Evolutionary conservation across 2,888 invertebrate genomes (phyloP).

Genomic region (Carabus problematicus): DNA sequence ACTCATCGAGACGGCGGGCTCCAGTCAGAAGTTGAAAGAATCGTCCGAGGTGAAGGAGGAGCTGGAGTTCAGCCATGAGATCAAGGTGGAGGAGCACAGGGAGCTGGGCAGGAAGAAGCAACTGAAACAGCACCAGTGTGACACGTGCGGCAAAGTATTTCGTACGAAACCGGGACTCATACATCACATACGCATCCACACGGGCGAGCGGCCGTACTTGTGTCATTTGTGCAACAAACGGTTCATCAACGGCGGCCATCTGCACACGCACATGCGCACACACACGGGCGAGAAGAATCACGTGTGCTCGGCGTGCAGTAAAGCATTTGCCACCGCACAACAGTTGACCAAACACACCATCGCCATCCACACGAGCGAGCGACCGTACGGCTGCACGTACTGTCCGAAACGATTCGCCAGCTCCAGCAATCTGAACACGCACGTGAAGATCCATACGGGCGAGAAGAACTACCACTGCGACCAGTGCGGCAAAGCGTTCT

Average conservation of each 20-base stretch:
- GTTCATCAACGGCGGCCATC: constrained; percentile 59
- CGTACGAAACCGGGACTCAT: constrained; percentile 57
- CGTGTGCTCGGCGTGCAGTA: constrained; percentile 57
- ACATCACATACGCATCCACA: constrained; percentile 59
- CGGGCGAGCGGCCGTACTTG: constrained; percentile 58
- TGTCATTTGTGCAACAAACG: constrained; percentile 58
- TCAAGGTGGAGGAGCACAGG: constrained; percentile 12
- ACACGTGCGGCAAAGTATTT: constrained; percentile 58
- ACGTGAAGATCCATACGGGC: constrained; percentile 58
- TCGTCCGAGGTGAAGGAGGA: constrained; percentile 29
- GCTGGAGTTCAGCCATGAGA: constrained; percentile 11
- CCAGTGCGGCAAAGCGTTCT: constrained; percentile 58
- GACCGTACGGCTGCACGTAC: constrained; percentile 58
- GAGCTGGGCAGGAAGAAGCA: constrained; percentile 46
- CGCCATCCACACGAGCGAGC: constrained; percentile 56
- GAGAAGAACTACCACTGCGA: constrained; percentile 60
- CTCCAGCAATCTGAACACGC: constrained; percentile 58
- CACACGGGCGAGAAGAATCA: constrained; percentile 60
- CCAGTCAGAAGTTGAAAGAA: constrained; percentile 14
- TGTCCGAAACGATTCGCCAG: constrained; percentile 59
- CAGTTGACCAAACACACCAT: constrained; percentile 59
- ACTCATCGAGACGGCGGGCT: background rate
- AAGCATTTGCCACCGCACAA: constrained; percentile 59
- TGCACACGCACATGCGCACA: constrained; percentile 59
- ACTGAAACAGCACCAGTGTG: constrained; percentile 56